Conservation (phyloP, 2,113 vertebrate species). For the Petaurus breviceps region DNA sequence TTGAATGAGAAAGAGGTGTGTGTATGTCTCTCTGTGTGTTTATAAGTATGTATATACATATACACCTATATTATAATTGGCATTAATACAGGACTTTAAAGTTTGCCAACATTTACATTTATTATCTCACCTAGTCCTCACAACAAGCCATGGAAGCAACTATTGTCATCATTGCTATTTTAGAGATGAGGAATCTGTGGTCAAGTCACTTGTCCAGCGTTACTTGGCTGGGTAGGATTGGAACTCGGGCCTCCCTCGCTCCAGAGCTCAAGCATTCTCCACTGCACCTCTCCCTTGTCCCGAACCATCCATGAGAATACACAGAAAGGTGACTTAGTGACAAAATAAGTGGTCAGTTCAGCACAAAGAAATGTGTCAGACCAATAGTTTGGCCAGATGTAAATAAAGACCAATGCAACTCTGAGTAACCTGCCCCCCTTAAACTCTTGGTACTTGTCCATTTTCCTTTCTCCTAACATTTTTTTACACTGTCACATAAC, state of each 20-base stretch:
- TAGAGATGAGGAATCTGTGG: neutral
- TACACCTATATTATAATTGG: neutral
- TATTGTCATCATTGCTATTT: neutral
- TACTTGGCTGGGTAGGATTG: neutral
- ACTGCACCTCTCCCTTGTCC: neutral
- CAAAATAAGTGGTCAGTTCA: neutral
- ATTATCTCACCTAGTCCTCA: neutral
- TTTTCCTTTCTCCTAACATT: neutral
- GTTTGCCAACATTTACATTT: neutral
- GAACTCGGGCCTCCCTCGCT: neutral
- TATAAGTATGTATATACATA: neutral
- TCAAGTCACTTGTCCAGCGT: neutral
- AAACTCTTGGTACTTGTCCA: neutral
- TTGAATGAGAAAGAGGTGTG: too few species aligned
- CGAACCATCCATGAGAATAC: neutral
- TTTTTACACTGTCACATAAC: neutral
- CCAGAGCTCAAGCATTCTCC: neutral
- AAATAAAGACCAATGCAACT: neutral
- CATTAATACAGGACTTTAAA: neutral
- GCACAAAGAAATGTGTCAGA: neutral
- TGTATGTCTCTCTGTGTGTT: too few species aligned
- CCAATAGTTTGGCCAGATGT: neutral
- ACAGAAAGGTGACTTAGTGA: neutral
- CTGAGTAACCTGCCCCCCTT: neutral
- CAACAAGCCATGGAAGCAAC: neutral